Evolutionary conservation across 1,140 invertebrate species (phyloP).

Genomic region (Diorhabda elongata): DNA sequence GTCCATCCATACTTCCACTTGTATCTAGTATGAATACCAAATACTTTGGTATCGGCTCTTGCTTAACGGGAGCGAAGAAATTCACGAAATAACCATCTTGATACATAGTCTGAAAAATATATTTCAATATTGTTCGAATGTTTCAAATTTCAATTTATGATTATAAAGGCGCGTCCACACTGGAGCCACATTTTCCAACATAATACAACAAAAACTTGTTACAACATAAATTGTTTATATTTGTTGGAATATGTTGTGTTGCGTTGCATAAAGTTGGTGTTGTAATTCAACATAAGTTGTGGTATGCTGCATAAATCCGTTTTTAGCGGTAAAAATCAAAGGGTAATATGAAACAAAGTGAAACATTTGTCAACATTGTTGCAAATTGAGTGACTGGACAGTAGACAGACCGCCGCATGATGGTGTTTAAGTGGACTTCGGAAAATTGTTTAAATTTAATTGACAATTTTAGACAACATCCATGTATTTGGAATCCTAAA

Average conservation of each 20-base stretch:
- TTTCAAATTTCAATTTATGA: too few species aligned
- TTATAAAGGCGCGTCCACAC: neutral
- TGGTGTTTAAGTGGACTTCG: neutral
- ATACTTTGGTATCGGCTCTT: slow-evolving; percentile 60
- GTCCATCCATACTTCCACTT: slow-evolving; percentile 65
- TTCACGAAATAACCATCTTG: slow-evolving; percentile 73
- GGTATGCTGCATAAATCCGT: neutral
- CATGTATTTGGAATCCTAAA: neutral
- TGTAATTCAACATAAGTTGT: neutral
- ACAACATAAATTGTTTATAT: neutral
- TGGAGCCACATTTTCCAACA: neutral
- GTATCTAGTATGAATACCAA: slow-evolving; percentile 68
- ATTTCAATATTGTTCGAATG: neutral
- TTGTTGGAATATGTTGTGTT: neutral
- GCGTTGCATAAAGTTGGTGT: neutral
- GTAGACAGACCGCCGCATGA: neutral
- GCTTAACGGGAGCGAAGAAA: slow-evolving; percentile 60
- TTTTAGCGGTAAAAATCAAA: neutral
- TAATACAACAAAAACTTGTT: neutral
- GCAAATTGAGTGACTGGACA: neutral
- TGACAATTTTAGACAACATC: neutral
- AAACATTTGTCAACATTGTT: too few species aligned
- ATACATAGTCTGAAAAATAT: slow-evolving; percentile 44
- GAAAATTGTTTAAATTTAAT: neutral
- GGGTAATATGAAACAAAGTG: too few species aligned